Base-by-base conservation (phyloP, 2,888 invertebrate genomes). In the Drosophila macrothrix region DNA sequence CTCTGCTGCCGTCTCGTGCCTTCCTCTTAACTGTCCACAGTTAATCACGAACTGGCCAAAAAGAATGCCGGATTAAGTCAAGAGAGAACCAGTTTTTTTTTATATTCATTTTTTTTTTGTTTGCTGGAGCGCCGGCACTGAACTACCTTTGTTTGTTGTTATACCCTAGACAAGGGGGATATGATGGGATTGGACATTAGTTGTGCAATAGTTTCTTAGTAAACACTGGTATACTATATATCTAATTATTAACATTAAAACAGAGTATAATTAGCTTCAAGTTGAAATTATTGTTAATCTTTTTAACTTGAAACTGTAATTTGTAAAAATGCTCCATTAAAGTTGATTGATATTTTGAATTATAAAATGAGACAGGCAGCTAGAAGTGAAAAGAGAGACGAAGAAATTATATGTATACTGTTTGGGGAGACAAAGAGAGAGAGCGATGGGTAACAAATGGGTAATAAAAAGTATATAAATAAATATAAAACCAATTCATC, bases 31-130 rank as follows among this genome's bases (percentile, higher is more conserved):
- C 89, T 82, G 89, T 85, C 87, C 79, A 82, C 84, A 87, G 85
- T 89, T 85, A 87, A 85, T 85, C 85, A 85, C 85, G 89, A 85
- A 76, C 73, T 82, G 71, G 78, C 76, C 65, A 64, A 74, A 74
- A 85, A 76, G 82, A 89, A 88, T 85, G 82, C 84, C 76, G 87
- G 88, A 88, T 88, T 88, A 83, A 81, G 76, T 70, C 41, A 60
- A 63, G 58, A 59, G 60, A 55, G 41, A 78, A 76, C 78, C 71
- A 76, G 80, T n/a, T 55, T 41, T 16, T 37, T 49, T 39, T 50
- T 39, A 5, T 16, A 46, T 16, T 16, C 9, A n/a, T 52, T 43
- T 10, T 28, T 35, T 35, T 63, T 60, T 43, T 54, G 54, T 60
- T 76, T 46, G 53, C 66, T 54, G 60, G 75, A 77, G 77, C 77